phyloP scores from a whole-genome alignment of 2,888 invertebrate species.

The Drosophila incognita region DNA sequence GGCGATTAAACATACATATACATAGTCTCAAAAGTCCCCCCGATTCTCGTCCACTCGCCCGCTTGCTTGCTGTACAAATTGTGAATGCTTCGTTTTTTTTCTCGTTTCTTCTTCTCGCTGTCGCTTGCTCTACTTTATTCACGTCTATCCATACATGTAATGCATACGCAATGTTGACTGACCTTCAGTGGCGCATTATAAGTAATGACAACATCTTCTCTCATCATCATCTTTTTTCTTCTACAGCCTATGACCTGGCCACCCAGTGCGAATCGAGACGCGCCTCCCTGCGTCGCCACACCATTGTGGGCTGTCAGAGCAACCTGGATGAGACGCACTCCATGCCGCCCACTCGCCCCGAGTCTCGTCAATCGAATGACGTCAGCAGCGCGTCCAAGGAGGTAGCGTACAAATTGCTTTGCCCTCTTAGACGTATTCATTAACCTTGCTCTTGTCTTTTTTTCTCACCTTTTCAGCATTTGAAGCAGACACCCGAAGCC shows the following conservation, averaged over 20 bases:
- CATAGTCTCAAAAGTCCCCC: not conserved
- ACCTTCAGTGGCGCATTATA: conserved; percentile 30
- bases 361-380: conserved; percentile 86
- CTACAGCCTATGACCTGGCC: conserved; percentile 91
- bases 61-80: conserved; percentile 38
- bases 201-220: conserved; percentile 32
- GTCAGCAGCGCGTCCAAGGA: conserved; percentile 65
- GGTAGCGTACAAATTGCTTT: conserved; percentile 45
- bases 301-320: conserved; percentile 87
- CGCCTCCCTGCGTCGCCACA: conserved; percentile 89
- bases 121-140: conserved; percentile 37
- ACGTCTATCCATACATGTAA: conserved; percentile 19
- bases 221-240: conserved; percentile 25
- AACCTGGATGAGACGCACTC: conserved; percentile 85
- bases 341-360: conserved; percentile 89
- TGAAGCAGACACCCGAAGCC: conserved; percentile 32
- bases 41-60: conserved; percentile 1
- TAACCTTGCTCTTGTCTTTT: not conserved
- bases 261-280: conserved; percentile 91
- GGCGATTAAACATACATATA: not conserved
- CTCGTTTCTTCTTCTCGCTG: conserved; percentile 20
- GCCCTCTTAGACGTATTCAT: conserved; percentile 4
- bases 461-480: conserved; percentile 1
- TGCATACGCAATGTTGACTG: conserved; percentile 47
- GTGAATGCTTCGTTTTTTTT: conserved; percentile 28